Conservation (phyloP, 2,888 invertebrate genomes). For the Lumbricus terrestris region DNA sequence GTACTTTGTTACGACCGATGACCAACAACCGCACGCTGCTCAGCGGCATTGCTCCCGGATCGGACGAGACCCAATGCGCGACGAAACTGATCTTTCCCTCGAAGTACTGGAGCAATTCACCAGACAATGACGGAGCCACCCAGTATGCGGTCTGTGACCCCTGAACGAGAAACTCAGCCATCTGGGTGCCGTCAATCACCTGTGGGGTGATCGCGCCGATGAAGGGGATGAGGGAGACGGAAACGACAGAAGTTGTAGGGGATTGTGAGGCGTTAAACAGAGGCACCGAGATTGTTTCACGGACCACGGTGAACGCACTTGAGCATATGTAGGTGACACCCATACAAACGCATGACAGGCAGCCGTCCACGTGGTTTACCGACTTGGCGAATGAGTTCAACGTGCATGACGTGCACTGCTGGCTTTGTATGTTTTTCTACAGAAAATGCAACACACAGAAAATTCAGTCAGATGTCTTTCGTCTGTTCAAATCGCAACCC, state of each 20-base stretch:
- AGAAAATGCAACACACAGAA: conserved; percentile 4
- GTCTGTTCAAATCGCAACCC: too few species aligned
- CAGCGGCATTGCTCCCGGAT: conserved; percentile 19
- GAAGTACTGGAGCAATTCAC: conserved; percentile 40
- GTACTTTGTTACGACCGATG: conserved; percentile 18
- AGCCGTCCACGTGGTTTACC: conserved; percentile 36
- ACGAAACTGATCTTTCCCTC: conserved; percentile 26
- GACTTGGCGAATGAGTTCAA: conserved; percentile 35
- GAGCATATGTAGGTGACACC: conserved; percentile 39
- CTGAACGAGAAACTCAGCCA: conserved; percentile 28
- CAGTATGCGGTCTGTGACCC: conserved; percentile 29
- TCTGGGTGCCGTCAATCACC: conserved; percentile 14
- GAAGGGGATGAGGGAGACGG: not conserved
- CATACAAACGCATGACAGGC: conserved; percentile 43
- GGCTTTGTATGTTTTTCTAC: conserved; percentile 37
- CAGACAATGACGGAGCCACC: conserved; percentile 25
- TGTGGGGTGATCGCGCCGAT: not conserved
- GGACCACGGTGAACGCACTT: conserved; percentile 21
- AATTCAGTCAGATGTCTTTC: too few species aligned
- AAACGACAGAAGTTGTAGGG: not conserved
- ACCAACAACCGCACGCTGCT: conserved; percentile 24
- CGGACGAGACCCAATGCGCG: conserved; percentile 25
- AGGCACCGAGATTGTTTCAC: not conserved
- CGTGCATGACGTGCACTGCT: conserved; percentile 38
- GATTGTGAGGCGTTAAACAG: not conserved